These are phyloP conservation scores for Clamator glandarius DNA, from an alignment of 2,797 vertebrate species.

Conservation along the genomic window DNA sequence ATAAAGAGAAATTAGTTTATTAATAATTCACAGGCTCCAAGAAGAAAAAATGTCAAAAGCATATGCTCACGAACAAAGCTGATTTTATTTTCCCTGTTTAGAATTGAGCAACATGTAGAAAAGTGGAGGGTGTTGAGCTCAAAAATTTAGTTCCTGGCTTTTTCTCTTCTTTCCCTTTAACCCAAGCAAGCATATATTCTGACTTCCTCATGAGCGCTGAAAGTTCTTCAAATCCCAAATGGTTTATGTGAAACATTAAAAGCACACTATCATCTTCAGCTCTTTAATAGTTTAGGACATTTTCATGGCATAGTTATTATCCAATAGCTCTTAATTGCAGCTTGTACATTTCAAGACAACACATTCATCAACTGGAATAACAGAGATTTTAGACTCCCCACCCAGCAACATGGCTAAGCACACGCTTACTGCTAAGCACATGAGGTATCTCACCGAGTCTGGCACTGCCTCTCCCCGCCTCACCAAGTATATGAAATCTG, in stretches of 20 bases:
- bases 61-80: constrained; percentile 80
- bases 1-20: constrained; percentile 87
- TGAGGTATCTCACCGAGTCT: not conserved
- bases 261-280: constrained; percentile 76
- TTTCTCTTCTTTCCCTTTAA: constrained; percentile 72
- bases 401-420: not conserved
- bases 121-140: constrained; percentile 54
- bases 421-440: not conserved
- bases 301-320: constrained; percentile 78
- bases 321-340: constrained; percentile 77
- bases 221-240: constrained; percentile 80
- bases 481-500: not conserved
- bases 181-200: constrained; percentile 73
- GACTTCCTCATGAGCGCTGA: constrained; percentile 67
- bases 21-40: constrained; percentile 84
- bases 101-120: constrained; percentile 68
- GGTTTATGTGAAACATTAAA: constrained; percentile 78
- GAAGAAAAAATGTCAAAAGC: constrained; percentile 81
- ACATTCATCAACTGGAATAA: constrained; percentile 48
- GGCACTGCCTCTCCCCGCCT: not conserved
- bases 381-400: constrained; percentile 3
- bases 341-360: constrained; percentile 71
- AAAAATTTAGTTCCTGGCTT: constrained; percentile 76
- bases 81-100: constrained; percentile 80
- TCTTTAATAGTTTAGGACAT: constrained; percentile 78